Conservation (phyloP, 2,888 invertebrate genomes). For the Acanthacorydalis orientalis region DNA sequence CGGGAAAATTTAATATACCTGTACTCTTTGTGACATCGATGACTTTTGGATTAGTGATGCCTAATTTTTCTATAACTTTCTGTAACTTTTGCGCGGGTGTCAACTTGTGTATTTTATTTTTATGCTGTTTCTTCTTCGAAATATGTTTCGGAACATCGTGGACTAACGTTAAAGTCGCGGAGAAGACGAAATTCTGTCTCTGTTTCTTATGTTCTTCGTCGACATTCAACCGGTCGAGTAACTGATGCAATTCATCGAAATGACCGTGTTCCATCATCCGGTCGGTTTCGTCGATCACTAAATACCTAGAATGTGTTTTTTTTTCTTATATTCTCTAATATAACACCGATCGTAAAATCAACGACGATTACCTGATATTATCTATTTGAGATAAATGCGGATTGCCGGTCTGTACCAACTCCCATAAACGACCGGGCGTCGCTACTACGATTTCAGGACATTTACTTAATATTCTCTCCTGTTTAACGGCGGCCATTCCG, state of each 20-base stretch:
- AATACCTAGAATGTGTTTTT: slow-evolving; percentile 38
- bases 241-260: slow-evolving; percentile 73
- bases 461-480: slow-evolving; percentile 65
- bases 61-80: slow-evolving; percentile 59
- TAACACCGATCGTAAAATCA: neutral
- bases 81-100: slow-evolving; percentile 61
- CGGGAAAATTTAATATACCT: slow-evolving; percentile 28
- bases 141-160: slow-evolving; percentile 69
- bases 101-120: slow-evolving; percentile 41
- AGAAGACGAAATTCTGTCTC: slow-evolving; percentile 92
- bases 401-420: slow-evolving; percentile 67
- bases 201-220: slow-evolving; percentile 37
- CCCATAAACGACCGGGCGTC: slow-evolving; percentile 95
- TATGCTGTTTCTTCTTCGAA: slow-evolving; percentile 33
- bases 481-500: slow-evolving; percentile 87
- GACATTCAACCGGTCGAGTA: slow-evolving; percentile 65
- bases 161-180: slow-evolving; percentile 86
- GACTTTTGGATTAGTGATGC: slow-evolving; percentile 78
- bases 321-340: slow-evolving; percentile 2
- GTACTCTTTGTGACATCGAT: slow-evolving; percentile 76
- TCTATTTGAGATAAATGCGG: slow-evolving; percentile 55
- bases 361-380: slow-evolving; percentile 40
- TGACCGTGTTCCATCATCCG: slow-evolving; percentile 95
- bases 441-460: slow-evolving; percentile 91
- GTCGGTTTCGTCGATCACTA: slow-evolving; percentile 97